Evolutionary conservation across 2,113 vertebrate species (phyloP), one percentile per base, ranked within the genome.

Genomic region (Pseudolaguvia tuberculata): DNA sequence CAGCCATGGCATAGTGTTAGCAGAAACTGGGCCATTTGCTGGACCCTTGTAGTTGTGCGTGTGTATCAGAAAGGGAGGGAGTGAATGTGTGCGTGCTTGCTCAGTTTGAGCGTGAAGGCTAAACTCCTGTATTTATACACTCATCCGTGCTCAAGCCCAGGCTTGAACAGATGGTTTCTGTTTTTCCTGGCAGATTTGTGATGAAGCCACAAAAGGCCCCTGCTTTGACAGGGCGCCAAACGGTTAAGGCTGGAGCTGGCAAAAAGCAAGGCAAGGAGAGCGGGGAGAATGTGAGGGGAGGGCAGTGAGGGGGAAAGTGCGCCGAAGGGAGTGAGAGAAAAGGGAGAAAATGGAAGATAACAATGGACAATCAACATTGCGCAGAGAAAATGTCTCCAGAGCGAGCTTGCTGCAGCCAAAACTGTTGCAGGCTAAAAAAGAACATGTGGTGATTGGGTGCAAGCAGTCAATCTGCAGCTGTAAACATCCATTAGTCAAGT

Each of bases 181-280:
- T 92, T 94, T 91, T 92, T 88, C 87, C 88, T 86, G 88, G 83
- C 88, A 90, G 90, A 92, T 90, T 91, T 91, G 89, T 83, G 88
- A 92, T 87, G 82, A 84, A 91, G 89, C 89, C 89, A 88, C 89
- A 90, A 87, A 89, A 88, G 89, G 88, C 89, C 90, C 85, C 85
- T 80, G 86, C 85, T 89, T 82, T 91, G 88, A 91, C 88, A 90
- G 52, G 58, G 72, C 88, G 87, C 88, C 88, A 91, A 89, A 86
- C 82, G 85, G 86, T 89, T 90, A 87, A 90, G 86, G 86, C 90
- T 83, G 88, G 86, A 89, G 84, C 87, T 90, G 89, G 88, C 90
- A 85, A 84, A 42, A 84, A 83, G 84, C 79, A 85, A 77, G 81
- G 80, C 76, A 84, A 85, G 84, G 83, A 86, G 81, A 85, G 83